phyloP scores from a whole-genome alignment of 1,140 invertebrate genomes.

The Drosophila nikananu region DNA sequence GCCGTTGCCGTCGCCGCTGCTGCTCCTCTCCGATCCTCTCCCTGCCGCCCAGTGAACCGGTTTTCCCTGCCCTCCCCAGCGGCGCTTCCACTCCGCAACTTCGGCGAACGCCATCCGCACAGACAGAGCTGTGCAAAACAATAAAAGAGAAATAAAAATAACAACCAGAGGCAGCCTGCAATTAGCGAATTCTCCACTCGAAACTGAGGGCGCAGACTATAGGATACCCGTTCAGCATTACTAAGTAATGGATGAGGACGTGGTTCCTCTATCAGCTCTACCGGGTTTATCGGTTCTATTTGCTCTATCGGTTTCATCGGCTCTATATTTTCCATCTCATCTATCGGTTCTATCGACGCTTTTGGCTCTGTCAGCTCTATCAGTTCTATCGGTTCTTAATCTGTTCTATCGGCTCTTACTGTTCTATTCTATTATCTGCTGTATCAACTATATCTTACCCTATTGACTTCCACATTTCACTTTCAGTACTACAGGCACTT shows the following conservation, averaged over 20 bases:
- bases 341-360: neutral
- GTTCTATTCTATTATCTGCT: neutral
- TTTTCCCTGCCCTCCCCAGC: constrained; percentile 16
- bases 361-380: neutral
- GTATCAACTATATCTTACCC: neutral
- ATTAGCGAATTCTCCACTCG: constrained; percentile 12
- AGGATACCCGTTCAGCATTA: constrained; percentile 12
- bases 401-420: neutral
- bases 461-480: neutral
- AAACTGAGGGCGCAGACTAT: neutral
- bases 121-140: constrained; percentile 2
- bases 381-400: neutral
- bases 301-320: neutral
- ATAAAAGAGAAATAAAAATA: neutral
- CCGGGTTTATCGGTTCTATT: neutral
- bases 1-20: neutral
- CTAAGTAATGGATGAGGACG: neutral
- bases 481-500: neutral
- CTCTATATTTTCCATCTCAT: neutral
- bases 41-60: constrained; percentile 17
- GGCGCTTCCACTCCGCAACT: constrained; percentile 5
- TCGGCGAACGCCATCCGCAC: constrained; percentile 10
- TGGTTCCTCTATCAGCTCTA: neutral
- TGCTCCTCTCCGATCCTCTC: constrained; percentile 1
- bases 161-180: constrained; percentile 17